These are phyloP conservation scores for Microcebus griseorufus DNA, from an alignment of 2,113 vertebrate species.

Conservation along the genomic window DNA sequence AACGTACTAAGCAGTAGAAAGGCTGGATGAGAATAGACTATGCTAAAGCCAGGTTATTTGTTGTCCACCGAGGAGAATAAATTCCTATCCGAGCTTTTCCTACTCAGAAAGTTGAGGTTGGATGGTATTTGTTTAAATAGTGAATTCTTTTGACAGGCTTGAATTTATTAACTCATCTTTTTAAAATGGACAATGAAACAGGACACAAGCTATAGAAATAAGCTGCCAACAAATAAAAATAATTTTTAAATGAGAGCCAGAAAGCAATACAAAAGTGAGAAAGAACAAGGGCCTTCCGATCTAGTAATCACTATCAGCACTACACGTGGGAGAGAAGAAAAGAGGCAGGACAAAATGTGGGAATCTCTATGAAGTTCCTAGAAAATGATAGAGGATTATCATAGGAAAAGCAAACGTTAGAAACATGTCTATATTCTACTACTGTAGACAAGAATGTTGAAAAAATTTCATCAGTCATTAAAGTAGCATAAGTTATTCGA, in stretches of 20 bases:
- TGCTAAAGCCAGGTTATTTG: not conserved
- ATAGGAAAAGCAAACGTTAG: not conserved
- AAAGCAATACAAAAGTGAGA: not conserved
- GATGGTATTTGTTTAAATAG: not conserved
- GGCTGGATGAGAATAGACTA: not conserved
- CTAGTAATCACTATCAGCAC: not conserved
- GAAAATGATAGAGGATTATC: not conserved
- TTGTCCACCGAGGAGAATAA: not conserved
- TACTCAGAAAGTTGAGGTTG: not conserved
- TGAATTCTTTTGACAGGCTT: not conserved
- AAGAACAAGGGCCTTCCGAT: not conserved
- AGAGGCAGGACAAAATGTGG: not conserved
- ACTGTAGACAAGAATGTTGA: not conserved
- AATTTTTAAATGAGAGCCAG: not conserved
- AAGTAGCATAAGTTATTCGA: not conserved
- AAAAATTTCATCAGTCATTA: not conserved
- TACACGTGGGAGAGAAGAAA: not conserved
- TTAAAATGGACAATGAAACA: not conserved
- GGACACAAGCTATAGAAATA: not conserved
- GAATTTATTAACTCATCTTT: not conserved
- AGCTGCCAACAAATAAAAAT: not conserved
- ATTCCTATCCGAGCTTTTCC: not conserved
- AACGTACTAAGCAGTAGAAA: not conserved
- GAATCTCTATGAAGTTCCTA: not conserved
- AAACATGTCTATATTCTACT: not conserved